Base-by-base conservation (phyloP, 2,888 invertebrate species). In the Volucella inanis region DNA sequence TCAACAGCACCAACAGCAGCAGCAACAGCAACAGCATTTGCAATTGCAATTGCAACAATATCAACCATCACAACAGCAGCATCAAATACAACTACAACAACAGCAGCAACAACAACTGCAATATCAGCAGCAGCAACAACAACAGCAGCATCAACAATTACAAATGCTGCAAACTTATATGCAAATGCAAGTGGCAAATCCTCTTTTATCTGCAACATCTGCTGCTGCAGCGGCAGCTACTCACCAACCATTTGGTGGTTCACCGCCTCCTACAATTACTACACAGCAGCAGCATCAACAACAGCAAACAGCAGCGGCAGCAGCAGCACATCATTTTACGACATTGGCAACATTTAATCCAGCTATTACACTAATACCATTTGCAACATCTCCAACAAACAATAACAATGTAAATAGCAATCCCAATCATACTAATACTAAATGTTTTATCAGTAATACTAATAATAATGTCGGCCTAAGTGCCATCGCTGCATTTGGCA, bases 371-470 rank as follows among this genome's bases (percentile, higher is more conserved):
- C 90, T 91, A 74, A 90, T 91, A 88, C 88, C 89, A 85, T 80
- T 86, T 68, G 82, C 88, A 85, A 87, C 89, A 65, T 77, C 88
- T 71, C 80, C 88, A 84, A 88, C 89, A 90, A 89, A 90, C 89
- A 85, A 89, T 89, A 91, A 89, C 88, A 89, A 91, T 91, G 91
- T 91, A 91, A 91, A 91, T 91, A 91, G 90, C 90, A 90, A 89
- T 90, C 89, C 90, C 91, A 91, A 90, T 91, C 91, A 91, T 91
- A 90, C 90, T 90, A 91, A 90, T 90, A 89, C 90, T 90, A 89
- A 90, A 90, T 89, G 89, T 89, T 88, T 87, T 87, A 87, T 87
- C 78, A 87, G 81, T 83, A 86, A 83, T 72, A 72, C 79, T 81
- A 77, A 82, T 68, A 74, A 76, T 64, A 62, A 77, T 77, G 76